Base-by-base conservation (phyloP, 1,140 invertebrate species). In the Lanistes nyassanus region DNA sequence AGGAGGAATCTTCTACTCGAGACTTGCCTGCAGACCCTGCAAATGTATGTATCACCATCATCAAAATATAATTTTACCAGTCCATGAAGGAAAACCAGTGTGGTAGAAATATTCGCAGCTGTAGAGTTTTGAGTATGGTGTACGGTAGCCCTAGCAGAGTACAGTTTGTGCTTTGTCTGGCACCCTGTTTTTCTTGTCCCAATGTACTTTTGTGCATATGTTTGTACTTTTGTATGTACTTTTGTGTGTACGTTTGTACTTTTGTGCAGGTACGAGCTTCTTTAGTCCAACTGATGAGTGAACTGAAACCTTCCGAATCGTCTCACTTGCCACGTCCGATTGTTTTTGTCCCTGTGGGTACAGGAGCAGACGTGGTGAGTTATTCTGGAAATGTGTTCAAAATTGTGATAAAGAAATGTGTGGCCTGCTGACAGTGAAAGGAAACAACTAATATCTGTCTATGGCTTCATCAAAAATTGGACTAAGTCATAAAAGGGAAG, bases 331-430 rank as follows among this genome's bases (percentile, higher is more conserved):
- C 66, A 11, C 66, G 51, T 13, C 66, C 66, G 1, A 68, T 68
- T 29, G 7, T 68, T 51, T 68, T 68, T 68, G 66, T 68, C 16
- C 66, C 66, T 29, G 66, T 68, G 6, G 66, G 66, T 11, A 51
- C 66, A 68, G 11, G n/a, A 51, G 42, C 66, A 31, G 66, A 68
- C 34, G 11, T 23, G 66, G 66, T 68, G 26, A 68, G 65, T n/a
- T n/a, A n/a, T n/a, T n/a, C n/a, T n/a, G n/a, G n/a, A n/a, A n/a
- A n/a, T n/a, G n/a, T n/a, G n/a, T n/a, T n/a, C n/a, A n/a, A n/a
- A n/a, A n/a, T n/a, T n/a, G n/a, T n/a, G n/a, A n/a, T n/a, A n/a
- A n/a, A n/a, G n/a, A n/a, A n/a, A n/a, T n/a, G n/a, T n/a, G n/a
- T n/a, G n/a, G n/a, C n/a, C n/a, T n/a, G n/a, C n/a, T n/a, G n/a